Base-by-base conservation (phyloP, 2,113 vertebrate species). In the Cercocebus atys region DNA sequence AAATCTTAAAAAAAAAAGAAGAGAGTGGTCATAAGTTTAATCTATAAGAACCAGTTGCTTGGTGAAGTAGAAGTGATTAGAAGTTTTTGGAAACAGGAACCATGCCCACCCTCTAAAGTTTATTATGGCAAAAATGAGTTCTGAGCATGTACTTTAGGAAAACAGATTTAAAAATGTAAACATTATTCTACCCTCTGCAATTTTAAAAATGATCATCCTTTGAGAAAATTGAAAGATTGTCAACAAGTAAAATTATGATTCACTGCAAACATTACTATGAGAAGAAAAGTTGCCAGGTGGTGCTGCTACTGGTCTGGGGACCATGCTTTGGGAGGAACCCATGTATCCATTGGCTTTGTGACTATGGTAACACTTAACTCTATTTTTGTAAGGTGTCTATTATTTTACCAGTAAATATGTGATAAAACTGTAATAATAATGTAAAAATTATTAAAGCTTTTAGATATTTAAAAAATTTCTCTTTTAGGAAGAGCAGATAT, bases 401-500 rank as follows among this genome's bases (percentile, higher is more conserved):
- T 78, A 47, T 55, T 84, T 92, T 13, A 64, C 35, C 55, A 78
- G 73, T 52, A 73, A 93, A 73, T 45, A 79, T 50, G 5, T 25
- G 43, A 22, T 40, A 32, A 93, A 75, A 72, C 22, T 80, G 1
- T 87, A 89, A 94, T 14, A 61, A 25, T 73, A n/a, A 66, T 86
- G 12, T 88, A 76, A 86, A 97, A 78, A 23, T 59, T 79, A 55
- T 57, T 72, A 84, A 89, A 68, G 27, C 25, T 85, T 80, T 66
- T 50, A 91, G 59, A 68, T 83, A 68, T 86, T 93, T 84, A 0
- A 10, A 66, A 93, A 47, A 59, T 50, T 95, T 96, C 80, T 97
- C 18, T 91, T 98, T 93, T 17, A 99, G 99, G 99, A 99, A 97
- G 99, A 99, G 43, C 99, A 99, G 84, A 98, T 99, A 88, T 99